Conservation (phyloP, 1,140 invertebrate species). For the Pseudomyrmex gracilis region DNA sequence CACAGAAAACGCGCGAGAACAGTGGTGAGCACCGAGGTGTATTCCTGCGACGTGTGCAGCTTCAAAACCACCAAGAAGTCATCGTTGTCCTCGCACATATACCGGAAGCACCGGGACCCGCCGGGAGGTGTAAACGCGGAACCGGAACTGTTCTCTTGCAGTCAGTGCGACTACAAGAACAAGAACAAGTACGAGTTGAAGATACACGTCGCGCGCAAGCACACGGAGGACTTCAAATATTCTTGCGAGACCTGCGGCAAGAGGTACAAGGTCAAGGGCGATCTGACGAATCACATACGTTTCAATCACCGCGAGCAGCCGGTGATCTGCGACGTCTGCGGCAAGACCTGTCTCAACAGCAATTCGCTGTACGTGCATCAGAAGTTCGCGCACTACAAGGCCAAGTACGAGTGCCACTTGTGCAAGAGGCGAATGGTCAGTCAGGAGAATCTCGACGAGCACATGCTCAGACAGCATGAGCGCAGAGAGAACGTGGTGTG, state of each 20-base stretch:
- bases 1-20: slow-evolving; percentile 70
- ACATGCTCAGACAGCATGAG: slow-evolving; percentile 85
- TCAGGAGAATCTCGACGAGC: slow-evolving; percentile 84
- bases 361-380: slow-evolving; percentile 84
- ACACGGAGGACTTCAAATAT: slow-evolving; percentile 84
- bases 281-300: slow-evolving; percentile 89
- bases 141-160: slow-evolving; percentile 78
- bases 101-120: slow-evolving; percentile 76
- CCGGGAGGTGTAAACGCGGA: slow-evolving; percentile 56
- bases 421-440: slow-evolving; percentile 84
- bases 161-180: slow-evolving; percentile 83
- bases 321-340: slow-evolving; percentile 89
- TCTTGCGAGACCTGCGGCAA: slow-evolving; percentile 87
- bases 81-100: slow-evolving; percentile 80
- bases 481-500: slow-evolving; percentile 84
- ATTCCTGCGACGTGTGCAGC: slow-evolving; percentile 79
- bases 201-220: slow-evolving; percentile 82
- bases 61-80: slow-evolving; percentile 79
- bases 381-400: slow-evolving; percentile 84
- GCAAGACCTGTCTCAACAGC: slow-evolving; percentile 86
- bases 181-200: slow-evolving; percentile 84
- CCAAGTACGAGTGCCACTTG: slow-evolving; percentile 82
- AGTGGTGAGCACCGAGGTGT: slow-evolving; percentile 70
- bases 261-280: slow-evolving; percentile 85
- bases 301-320: slow-evolving; percentile 88